Base-by-base conservation (phyloP, 2,113 vertebrate genomes). In the Oryzias javanicus region DNA sequence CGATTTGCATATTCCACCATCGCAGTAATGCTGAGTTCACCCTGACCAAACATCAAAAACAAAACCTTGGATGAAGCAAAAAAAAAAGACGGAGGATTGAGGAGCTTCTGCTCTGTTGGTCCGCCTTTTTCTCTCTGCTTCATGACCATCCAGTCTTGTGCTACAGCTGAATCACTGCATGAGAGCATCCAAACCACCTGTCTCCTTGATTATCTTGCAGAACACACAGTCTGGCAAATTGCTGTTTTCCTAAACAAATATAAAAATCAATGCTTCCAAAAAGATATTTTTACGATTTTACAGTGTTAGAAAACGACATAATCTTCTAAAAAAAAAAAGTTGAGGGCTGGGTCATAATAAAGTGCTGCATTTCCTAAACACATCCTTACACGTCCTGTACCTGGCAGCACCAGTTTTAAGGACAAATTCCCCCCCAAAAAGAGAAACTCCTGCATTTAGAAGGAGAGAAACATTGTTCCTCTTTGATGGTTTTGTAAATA, bases 401-500 rank as follows among this genome's bases (percentile, higher is more conserved):
- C 58, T 52, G 60, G 13, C 62, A 75, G 72, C 25, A 45, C 27
- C 42, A 35, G 53, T 50, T 64, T 20, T 42, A 55, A 40, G 67
- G 49, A 75, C 52, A 61, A 60, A 72, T 64, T 70, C 50, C 59
- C 49, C 44, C 35, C 35, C 1, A 35, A 35, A 13, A 35, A 35
- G 35, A 35, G 35, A 58, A 69, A 64, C 55, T 45, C 72, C 40
- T 63, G 53, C 29, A 67, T 76, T 66, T 67, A 64, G 60, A 79
- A 29, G 65, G 65, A 71, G 68, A 64, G 76, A 88, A 89, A 87
- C 86, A 88, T 91, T 91, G 89, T 90, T 91, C 89, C 89, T 91
- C 89, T 91, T 90, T 92, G 89, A 90, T 67, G 25, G 76, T 82
- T 88, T 74, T 92, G 91, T 92, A 92, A 86, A 92, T 91, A 91